Base-by-base conservation (phyloP, 2,797 vertebrate genomes). In the Sebastes vulpes region DNA sequence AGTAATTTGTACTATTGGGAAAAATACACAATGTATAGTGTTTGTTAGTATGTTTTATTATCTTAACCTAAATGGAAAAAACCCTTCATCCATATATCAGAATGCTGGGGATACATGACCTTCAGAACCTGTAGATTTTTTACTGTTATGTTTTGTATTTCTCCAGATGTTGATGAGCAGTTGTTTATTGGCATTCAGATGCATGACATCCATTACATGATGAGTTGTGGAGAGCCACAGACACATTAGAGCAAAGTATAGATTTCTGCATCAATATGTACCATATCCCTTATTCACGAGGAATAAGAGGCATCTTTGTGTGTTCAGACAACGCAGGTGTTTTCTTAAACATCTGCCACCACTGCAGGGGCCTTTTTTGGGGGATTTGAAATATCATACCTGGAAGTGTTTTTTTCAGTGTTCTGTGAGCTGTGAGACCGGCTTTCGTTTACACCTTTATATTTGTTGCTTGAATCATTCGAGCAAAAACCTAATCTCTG, bases 151-250 rank as follows among this genome's bases (percentile, higher is more conserved):
- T 12, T 6, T 42, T 7, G 20, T 7, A 65, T 25, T 60, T 52
- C 11, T 46, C 6, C 48, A 6, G 10, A 60, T 1, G 1, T n/a
- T 65, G 48, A 50, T 1, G 1, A 57, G 9, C 42, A 48, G n/a
- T 46, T 26, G 54, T 42, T 35, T 38, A 56, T 20, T 56, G 35
- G 4, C 3, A 0, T 46, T 72, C 11, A 57, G 18, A 70, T 9
- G 8, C 18, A 57, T 2, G 7, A 50, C 58, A 78, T 71, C 18
- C 9, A 21, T 60, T n/a, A 56, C 5, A 25, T 53, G 54, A 68
- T 38, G 61, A 72, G 61, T 6, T 64, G 23, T 42, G 20, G 65
- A 46, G 14, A 68, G 52, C 75, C 66, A 48, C 65, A 67, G 31
- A 35, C 29, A 67, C 42, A 73, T 59, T 50, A 66, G n/a, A 25